Conservation (phyloP, 2,113 vertebrate species). For the Myocastor coypus region DNA sequence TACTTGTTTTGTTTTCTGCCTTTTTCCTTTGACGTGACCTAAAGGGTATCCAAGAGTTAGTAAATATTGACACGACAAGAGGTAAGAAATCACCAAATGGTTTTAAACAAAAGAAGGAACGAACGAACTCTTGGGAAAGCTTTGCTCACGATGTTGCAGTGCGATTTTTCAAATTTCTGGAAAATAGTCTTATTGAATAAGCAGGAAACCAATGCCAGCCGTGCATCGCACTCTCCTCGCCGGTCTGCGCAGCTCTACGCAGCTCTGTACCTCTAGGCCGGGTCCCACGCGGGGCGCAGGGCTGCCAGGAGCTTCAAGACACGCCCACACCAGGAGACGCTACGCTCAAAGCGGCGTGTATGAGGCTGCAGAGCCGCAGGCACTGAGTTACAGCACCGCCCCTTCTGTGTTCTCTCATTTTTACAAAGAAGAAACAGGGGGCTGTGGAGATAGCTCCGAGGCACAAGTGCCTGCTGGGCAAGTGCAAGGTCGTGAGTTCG, state of each 20-base stretch:
- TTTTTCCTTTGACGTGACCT: conserved; percentile 91
- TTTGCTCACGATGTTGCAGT: conserved; percentile 84
- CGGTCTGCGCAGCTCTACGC: background rate
- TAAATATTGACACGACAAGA: conserved; percentile 86
- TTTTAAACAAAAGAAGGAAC: background rate
- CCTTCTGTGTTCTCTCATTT: too few species aligned
- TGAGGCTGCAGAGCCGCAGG: too few species aligned
- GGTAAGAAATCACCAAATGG: conserved; percentile 81
- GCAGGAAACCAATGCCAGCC: conserved; percentile 68
- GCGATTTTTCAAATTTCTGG: conserved; percentile 86
- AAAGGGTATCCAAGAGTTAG: conserved; percentile 89
- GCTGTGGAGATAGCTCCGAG: too few species aligned
- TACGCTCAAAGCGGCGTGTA: conserved; percentile 41
- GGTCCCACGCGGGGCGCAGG: conserved; percentile 52
- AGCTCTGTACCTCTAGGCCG: background rate
- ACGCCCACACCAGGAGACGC: conserved; percentile 49
- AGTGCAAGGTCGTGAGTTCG: too few species aligned
- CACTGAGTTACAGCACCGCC: too few species aligned
- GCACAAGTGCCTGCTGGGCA: too few species aligned
- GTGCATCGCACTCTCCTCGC: conserved; percentile 62
- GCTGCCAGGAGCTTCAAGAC: conserved; percentile 63
- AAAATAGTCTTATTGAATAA: conserved; percentile 80
- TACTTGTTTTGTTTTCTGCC: conserved; percentile 80
- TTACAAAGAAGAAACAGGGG: too few species aligned
- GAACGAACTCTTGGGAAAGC: conserved; percentile 81